Evolutionary conservation across 2,797 vertebrate species (phyloP), one percentile per base, ranked within the genome.

Genomic region (Hypotaenidia philippensis): DNA sequence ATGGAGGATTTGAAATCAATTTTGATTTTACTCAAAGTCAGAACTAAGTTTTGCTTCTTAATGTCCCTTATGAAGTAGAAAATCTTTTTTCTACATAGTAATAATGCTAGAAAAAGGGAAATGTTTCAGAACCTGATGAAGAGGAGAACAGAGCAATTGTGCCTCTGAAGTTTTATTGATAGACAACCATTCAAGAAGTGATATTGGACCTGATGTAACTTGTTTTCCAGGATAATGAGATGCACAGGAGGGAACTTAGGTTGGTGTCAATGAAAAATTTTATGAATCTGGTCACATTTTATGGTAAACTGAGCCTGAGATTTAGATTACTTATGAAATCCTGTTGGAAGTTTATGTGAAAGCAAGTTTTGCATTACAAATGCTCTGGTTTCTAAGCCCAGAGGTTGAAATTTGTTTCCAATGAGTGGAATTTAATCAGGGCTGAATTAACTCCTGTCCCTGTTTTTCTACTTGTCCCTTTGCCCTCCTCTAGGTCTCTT

Each of bases 221-320:
- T 89, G 45, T 90, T 92, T 96, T 75, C 69, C 60, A 92, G 56
- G 32, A 84, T 85, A 91, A 85, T 78, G 64, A 75, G 20, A 66
- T 71, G 57, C 49, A 94, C 61, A 94, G 72, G 60, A 86, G 49
- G 56, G 32, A 89, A 77, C 8, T 49, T 77, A 57, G 4, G 68
- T 87, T 92, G 87, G 26, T 75, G 64, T 85, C 49, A 85, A 25
- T 4, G 6, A 90, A 92, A 92, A 85, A 32, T 4, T 15, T 56
- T 83, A 92, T 52, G 5, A 78, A 92, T 81, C 26, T 71, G 41
- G 23, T 68, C 55, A 57, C n/a, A 72, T 91, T 89, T 90, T 83
- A 85, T 55, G 71, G 15, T 9, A 87, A 90, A 84, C 20, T 79
- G 38, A 72, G 27, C 38, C 59, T 12, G 23, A 92, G 40, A 44